Evolutionary conservation across 2,888 invertebrate genomes (phyloP), one percentile per base, ranked within the genome.

Genomic region (Macrosiphum euphorbiae): DNA sequence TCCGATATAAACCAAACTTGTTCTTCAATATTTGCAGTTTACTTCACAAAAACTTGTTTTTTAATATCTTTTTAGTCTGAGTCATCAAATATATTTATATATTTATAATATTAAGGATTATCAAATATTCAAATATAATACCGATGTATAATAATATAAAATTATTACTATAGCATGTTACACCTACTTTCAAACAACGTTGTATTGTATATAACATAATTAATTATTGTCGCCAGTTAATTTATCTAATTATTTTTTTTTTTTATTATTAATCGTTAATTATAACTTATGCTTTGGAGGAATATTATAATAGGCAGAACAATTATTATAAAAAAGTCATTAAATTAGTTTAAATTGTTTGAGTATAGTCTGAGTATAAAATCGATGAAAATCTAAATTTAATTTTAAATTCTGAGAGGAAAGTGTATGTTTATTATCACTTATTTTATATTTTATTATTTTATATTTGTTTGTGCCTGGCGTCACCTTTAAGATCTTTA

Each of bases 1-100:
- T 88, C 24, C 35, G 10, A 20, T 7, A 85, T 44, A 47, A 52
- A 26, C 41, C 35, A 41, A 85, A 88, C 44, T 88, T 55, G 88
- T 55, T 55, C 88, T 88, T 88, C 88, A 41, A 41, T 88, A 58
- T 44, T 90, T 47, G 41, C 89, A 44, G 44, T 61, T 61, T 47
- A 44, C 20, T 89, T 67, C 20, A 61, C 47, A 44, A 58, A 90
- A 90, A 90, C 89, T 61, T 67, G 89, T 89, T 90, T 90, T 89
- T 90, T 87, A 89, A 87, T 87, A 47, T 90, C n/a, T 90, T 61
- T 44, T 90, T 47, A 28, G 61, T 89, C 89, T 44, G 58, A 41
- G 89, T 89, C 89, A 47, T 61, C 26, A 11, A 55, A 41, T 50
- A 55, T 55, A 41, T 47, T 84, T 78, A 50, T 85, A 44, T 85